Conservation (phyloP, 1,140 invertebrate genomes). For the Phocides pigmalion region DNA sequence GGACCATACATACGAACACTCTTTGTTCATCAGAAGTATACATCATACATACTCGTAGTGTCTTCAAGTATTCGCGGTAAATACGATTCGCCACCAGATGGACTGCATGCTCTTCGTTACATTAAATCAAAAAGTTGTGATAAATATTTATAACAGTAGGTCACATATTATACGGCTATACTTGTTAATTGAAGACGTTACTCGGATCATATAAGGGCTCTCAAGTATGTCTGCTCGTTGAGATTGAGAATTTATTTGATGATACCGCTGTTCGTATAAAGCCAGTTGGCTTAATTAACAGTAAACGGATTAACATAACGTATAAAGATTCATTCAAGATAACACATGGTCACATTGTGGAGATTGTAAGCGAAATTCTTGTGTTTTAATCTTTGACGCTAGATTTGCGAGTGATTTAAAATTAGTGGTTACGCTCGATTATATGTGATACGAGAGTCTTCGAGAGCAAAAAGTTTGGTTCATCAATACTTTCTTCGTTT, state of each 20-base stretch:
- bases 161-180: not conserved
- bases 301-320: slow-evolving; percentile 9
- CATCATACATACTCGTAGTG: too few species aligned
- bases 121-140: not conserved
- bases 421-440: too few species aligned
- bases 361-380: slow-evolving; percentile 2
- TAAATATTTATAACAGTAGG: too few species aligned
- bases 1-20: too few species aligned
- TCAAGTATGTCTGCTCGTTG: slow-evolving; percentile 1
- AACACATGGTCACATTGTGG: slow-evolving; percentile 5
- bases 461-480: too few species aligned
- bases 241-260: slow-evolving; percentile 25
- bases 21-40: too few species aligned
- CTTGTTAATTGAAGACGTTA: slow-evolving; percentile 5
- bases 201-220: not conserved
- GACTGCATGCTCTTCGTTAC: not conserved
- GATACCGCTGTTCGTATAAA: slow-evolving; percentile 21
- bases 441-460: too few species aligned
- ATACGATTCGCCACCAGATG: too few species aligned
- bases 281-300: slow-evolving; percentile 16
- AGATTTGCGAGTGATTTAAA: too few species aligned
- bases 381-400: too few species aligned
- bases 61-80: too few species aligned
- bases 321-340: slow-evolving; percentile 24
- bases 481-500: too few species aligned